phyloP scores from a whole-genome alignment of 2,113 vertebrate genomes.

The Rhombomys opimus region DNA sequence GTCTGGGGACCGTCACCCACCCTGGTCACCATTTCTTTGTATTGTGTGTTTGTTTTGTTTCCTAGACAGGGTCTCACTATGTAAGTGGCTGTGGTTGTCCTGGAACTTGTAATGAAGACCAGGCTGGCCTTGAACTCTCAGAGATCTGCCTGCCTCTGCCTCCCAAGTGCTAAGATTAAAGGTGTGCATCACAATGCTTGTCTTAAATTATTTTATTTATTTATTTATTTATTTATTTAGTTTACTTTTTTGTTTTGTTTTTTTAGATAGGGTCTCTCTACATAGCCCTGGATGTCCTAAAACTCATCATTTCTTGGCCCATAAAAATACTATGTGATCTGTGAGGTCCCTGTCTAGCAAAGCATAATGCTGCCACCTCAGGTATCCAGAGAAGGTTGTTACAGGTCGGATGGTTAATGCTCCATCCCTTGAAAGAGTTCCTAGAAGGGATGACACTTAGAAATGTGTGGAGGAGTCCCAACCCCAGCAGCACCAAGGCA shows the following conservation, averaged over 20 bases:
- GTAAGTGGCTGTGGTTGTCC: background rate
- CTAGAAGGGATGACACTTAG: background rate
- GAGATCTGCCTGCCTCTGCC: background rate
- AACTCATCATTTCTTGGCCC: background rate
- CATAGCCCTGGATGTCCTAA: background rate
- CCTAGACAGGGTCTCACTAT: background rate
- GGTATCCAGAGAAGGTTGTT: background rate
- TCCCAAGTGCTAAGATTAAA: background rate
- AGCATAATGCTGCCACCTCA: background rate
- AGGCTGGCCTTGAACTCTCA: background rate
- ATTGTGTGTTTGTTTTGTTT: background rate
- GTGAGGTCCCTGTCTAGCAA: too few species aligned
- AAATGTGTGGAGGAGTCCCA: accelerated
- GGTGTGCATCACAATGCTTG: too few species aligned
- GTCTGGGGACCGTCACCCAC: accelerated
- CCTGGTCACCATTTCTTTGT: background rate
- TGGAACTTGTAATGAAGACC: background rate
- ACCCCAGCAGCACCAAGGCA: background rate
- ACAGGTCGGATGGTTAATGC: background rate
- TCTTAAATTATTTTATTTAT: background rate
- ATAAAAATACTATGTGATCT: too few species aligned
- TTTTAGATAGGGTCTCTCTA: background rate
- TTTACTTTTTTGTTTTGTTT: background rate
- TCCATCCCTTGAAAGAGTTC: background rate
- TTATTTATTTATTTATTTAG: background rate